Evolutionary conservation across 1,140 invertebrate genomes (phyloP), one percentile per base, ranked within the genome.

Genomic region (Panulirus ornatus): DNA sequence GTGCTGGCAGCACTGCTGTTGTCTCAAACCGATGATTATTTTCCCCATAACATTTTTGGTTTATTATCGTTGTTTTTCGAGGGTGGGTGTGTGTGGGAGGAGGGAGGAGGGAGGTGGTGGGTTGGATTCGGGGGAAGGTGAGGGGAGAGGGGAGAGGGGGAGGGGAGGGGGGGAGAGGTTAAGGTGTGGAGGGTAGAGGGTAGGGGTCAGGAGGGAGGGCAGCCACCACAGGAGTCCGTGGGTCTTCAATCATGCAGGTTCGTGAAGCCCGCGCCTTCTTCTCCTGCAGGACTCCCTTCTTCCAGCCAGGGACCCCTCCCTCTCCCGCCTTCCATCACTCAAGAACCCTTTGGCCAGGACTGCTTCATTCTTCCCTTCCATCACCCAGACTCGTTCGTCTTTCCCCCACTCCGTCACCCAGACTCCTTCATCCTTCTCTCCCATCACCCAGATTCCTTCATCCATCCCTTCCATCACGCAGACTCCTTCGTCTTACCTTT

Each of bases 241-340:
- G 71, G 34, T 75, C 71, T 75, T 75, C 71, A 38, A 75, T 75
- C 71, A 75, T 75, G 71, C 71, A 75, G 34, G 14, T 19, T 75
- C 71, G 71, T 75, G 71, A 75, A 75, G 27, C 66, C 27, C 1
- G 27, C 1, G 27, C 54, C 54, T 58, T 34, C 6, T 3, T 34
- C 71, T 71, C 6, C 71, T 40, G 9, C 6, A 8, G 14, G 30
- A 73, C 70, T 30, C 71, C 34, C 71, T 22, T 75, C 71, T 38
- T 34, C 40, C 71, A 22, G 9, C 54, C 19, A 58, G 19, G 19
- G 5, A 3, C 44, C 9, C 40, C 38, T 44, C 6, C 38, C 14
- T n/a, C 16, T 19, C 1, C n/a, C 8, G 22, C 14, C 2, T 42
- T n/a, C 73, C 6, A n/a, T 14, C 38, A 30, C 38, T 2, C 71